These are phyloP conservation scores for Scolopax rusticola DNA, from an alignment of 2,797 vertebrate species.

Conservation along the genomic window DNA sequence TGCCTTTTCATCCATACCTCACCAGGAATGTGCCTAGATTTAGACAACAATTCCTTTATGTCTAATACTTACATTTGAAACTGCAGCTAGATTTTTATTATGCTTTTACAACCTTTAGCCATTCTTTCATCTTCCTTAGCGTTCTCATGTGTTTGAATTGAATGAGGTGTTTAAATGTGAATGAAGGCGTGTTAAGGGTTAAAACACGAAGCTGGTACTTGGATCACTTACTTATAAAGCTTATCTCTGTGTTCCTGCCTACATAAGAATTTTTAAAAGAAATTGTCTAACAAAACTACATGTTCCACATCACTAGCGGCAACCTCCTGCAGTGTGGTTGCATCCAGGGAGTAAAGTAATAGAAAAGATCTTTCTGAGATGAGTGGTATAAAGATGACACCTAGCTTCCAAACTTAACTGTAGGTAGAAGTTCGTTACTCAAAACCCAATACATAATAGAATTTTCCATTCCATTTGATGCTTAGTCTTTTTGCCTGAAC, in stretches of 20 bases:
- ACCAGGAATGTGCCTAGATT: background rate
- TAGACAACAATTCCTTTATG: background rate
- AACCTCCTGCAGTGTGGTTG: background rate
- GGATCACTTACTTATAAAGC: background rate
- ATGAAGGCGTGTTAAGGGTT: background rate
- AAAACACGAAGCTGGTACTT: background rate
- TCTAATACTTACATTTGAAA: background rate
- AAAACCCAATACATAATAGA: background rate
- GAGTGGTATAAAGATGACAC: background rate
- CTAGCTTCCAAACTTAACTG: background rate
- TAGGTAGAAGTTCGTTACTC: background rate
- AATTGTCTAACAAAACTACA: background rate
- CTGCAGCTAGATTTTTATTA: background rate
- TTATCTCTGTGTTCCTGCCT: background rate
- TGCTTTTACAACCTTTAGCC: background rate
- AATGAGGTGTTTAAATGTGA: background rate
- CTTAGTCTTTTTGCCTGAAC: background rate
- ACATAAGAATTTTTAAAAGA: background rate
- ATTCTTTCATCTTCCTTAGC: background rate
- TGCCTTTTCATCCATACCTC: background rate
- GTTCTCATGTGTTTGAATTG: background rate
- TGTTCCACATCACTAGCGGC: background rate
- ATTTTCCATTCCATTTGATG: conserved; percentile 35
- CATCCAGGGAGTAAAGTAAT: background rate
- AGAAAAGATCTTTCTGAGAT: background rate